Evolutionary conservation across 2,888 invertebrate species (phyloP), one percentile per base, ranked within the genome.

Genomic region (Vannuccia rotundouncinata): DNA sequence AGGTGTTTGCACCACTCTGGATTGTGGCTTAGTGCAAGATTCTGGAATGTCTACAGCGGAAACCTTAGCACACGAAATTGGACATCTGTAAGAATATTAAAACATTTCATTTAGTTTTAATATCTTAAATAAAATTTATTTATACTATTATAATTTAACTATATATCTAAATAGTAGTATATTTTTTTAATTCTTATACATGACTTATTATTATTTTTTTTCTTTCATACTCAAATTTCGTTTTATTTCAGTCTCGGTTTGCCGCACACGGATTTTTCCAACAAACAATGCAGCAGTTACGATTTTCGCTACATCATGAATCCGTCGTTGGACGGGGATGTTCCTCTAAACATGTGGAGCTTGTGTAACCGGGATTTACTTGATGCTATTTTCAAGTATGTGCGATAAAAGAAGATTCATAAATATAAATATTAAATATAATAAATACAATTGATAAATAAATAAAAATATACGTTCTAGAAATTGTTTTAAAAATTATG

Each of bases 51-150:
- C 66, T 13, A n/a, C 66, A 22, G 66, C 66, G 5, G 66, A 66
- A 66, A 66, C 66, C 17, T 66, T 66, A 27, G 66, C 66, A 22
- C 66, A 66, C 25, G 66, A 66, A 22, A 66, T 66, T n/a, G 66
- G 66, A 5, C 66, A 66, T 22, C 22, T 66, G 66, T 66, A 66
- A 66, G 66, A n/a, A n/a, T n/a, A n/a, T n/a, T n/a, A n/a, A n/a
- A n/a, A n/a, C n/a, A n/a, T n/a, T n/a, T n/a, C n/a, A 17, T 45
- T 13, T 45, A 13, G 5, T 45, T 17, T 45, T 13, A 45, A 13
- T 45, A 45, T 45, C 17, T 45, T 45, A 45, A 45, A 45, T 45
- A 45, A 45, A 13, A 45, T 13, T 13, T 45, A 45, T 45, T 45
- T 17, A 45, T 45, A 13, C 17, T 45, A 5, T 45, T 45, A 13